phyloP scores from a whole-genome alignment of 1,140 invertebrate genomes.

The Drosophila ficusphila region DNA sequence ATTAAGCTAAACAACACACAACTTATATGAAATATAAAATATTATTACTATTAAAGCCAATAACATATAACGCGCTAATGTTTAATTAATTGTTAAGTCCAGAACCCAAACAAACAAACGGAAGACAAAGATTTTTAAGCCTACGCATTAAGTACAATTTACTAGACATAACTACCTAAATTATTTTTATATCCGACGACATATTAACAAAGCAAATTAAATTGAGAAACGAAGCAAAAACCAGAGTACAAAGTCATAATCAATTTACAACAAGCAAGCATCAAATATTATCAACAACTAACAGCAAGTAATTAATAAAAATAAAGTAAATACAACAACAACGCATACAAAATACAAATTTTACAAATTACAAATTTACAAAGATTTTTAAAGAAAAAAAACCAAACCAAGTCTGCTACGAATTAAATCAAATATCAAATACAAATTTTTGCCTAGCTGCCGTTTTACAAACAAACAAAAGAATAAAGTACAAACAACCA shows the following conservation, averaged over 20 bases:
- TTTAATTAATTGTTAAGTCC: slow-evolving; percentile 79
- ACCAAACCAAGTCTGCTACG: slow-evolving; percentile 44
- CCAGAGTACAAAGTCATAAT: slow-evolving; percentile 72
- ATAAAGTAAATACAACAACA: slow-evolving; percentile 51
- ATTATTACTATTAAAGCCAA: slow-evolving; percentile 39
- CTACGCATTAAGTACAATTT: slow-evolving; percentile 64
- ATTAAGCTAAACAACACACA: slow-evolving; percentile 47
- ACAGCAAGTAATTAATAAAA: slow-evolving; percentile 31
- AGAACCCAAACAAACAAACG: slow-evolving; percentile 80
- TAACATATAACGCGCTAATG: slow-evolving; percentile 55
- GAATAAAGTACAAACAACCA: slow-evolving; percentile 47
- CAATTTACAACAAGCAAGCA: slow-evolving; percentile 41
- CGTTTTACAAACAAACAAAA: slow-evolving; percentile 68
- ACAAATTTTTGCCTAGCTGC: slow-evolving; percentile 70
- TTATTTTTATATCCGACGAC: slow-evolving; percentile 42
- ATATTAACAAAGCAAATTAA: slow-evolving; percentile 53
- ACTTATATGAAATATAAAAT: slow-evolving; percentile 35
- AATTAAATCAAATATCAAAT: slow-evolving; percentile 38
- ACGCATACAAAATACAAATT: slow-evolving; percentile 80
- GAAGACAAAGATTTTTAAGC: slow-evolving; percentile 82
- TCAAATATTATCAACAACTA: slow-evolving; percentile 56
- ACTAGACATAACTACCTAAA: slow-evolving; percentile 37
- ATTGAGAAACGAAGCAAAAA: slow-evolving; percentile 61
- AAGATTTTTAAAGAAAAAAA: slow-evolving; percentile 44
- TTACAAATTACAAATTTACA: slow-evolving; percentile 79